phyloP scores from a whole-genome alignment of 1,140 invertebrate species.

The Drosophila lacteicornis region DNA sequence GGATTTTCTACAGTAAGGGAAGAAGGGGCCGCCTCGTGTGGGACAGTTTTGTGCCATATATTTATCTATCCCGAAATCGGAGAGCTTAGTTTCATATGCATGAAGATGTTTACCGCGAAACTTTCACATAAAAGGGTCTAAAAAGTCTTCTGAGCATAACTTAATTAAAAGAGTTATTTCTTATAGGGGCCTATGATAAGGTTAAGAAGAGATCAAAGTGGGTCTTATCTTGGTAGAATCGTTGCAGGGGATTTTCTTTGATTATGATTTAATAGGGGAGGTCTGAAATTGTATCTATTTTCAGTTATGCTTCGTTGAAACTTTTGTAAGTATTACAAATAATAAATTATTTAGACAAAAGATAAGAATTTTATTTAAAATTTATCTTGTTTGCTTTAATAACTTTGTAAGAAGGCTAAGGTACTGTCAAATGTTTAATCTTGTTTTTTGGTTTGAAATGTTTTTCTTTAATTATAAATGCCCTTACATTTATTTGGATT shows the following conservation, averaged over 20 bases:
- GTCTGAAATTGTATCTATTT: not conserved
- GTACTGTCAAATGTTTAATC: no score
- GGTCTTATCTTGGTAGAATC: constrained; percentile 9
- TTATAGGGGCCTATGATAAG: constrained; percentile 20
- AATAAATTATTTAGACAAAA: no score
- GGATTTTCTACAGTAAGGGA: constrained; percentile 7
- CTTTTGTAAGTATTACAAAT: not conserved
- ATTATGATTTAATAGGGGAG: not conserved
- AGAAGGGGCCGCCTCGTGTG: not conserved
- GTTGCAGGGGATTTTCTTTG: not conserved
- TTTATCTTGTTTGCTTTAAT: not conserved
- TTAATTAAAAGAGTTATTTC: constrained; percentile 43
- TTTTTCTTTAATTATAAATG: not conserved
- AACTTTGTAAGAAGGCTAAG: no score
- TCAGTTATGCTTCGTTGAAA: not conserved
- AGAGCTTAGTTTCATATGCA: constrained; percentile 49
- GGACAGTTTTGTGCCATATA: constrained; percentile 34
- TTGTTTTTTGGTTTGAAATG: not conserved
- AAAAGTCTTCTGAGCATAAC: constrained; percentile 23
- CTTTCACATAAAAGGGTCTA: constrained; percentile 8
- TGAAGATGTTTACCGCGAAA: constrained; percentile 48
- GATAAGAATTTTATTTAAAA: not conserved
- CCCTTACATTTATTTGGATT: not conserved
- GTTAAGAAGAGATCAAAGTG: constrained; percentile 26
- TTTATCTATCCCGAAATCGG: constrained; percentile 37